These are phyloP conservation scores for Pardosa pseudoannulata DNA, from an alignment of 2,888 invertebrate species.

Conservation along the genomic window DNA sequence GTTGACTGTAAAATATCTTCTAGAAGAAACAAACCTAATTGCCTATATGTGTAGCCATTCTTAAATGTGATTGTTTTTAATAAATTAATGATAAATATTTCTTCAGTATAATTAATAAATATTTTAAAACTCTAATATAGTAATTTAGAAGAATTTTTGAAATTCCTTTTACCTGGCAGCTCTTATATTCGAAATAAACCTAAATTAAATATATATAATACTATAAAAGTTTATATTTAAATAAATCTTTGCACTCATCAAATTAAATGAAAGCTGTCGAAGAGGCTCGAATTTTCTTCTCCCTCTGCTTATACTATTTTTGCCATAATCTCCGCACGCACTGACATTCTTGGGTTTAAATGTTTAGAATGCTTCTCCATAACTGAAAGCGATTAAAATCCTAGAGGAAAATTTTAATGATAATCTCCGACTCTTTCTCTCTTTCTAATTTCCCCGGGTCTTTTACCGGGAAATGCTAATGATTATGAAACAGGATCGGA, in stretches of 20 bases:
- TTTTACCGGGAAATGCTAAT: slow-evolving; percentile 55
- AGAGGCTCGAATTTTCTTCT: slow-evolving; percentile 2
- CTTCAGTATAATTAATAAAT: too few species aligned
- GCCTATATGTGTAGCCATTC: too few species aligned
- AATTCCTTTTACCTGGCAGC: too few species aligned
- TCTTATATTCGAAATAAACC: neutral
- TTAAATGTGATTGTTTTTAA: too few species aligned
- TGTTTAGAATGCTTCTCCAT: slow-evolving; percentile 61
- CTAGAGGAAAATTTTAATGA: slow-evolving; percentile 58
- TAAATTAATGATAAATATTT: too few species aligned
- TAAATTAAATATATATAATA: neutral
- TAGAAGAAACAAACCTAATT: too few species aligned
- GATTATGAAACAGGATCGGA: slow-evolving; percentile 60
- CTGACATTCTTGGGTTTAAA: slow-evolving; percentile 53
- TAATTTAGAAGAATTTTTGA: too few species aligned
- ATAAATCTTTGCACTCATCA: neutral
- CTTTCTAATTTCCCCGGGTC: slow-evolving; percentile 47
- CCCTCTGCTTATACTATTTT: slow-evolving; percentile 31
- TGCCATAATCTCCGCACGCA: slow-evolving; percentile 45
- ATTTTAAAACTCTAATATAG: too few species aligned
- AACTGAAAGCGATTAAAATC: slow-evolving; percentile 61
- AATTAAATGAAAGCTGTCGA: slow-evolving; percentile 6
- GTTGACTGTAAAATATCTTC: too few species aligned
- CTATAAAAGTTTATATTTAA: neutral
- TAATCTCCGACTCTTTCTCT: slow-evolving; percentile 58